Evolutionary conservation across 2,797 vertebrate species (phyloP).

Genomic region (Tenualosa ilisha): DNA sequence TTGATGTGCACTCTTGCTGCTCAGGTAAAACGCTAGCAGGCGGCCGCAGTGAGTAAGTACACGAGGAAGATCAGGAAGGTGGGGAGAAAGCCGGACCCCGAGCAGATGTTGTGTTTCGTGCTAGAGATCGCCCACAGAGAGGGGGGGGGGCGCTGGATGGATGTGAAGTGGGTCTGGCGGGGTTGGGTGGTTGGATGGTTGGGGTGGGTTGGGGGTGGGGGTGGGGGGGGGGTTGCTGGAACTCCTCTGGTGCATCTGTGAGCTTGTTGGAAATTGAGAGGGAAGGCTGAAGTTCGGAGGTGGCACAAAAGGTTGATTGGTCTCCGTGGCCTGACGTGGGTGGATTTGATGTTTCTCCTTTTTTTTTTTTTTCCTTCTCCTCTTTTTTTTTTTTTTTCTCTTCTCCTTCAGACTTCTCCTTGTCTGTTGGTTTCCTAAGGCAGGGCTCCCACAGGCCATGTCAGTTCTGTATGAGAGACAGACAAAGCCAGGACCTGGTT

Average conservation of each 20-base stretch:
- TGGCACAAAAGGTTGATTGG: conserved; percentile 5
- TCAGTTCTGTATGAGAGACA: background rate
- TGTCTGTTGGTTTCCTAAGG: background rate
- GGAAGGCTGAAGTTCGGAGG: conserved; percentile 9
- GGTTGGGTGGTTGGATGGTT: background rate
- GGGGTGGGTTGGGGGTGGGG: background rate
- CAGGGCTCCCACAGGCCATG: background rate
- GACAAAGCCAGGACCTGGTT: background rate
- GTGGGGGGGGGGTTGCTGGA: background rate
- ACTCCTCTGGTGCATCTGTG: background rate
- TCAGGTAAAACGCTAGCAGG: conserved; percentile 19
- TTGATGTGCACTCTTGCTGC: background rate
- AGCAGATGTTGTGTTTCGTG: conserved; percentile 1
- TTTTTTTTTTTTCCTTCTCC: background rate
- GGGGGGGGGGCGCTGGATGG: background rate
- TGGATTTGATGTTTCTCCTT: background rate
- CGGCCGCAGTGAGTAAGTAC: background rate
- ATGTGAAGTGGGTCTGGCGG: too few relatives aligned
- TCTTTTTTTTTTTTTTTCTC: background rate
- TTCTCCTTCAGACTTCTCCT: background rate
- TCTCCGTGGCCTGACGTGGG: background rate
- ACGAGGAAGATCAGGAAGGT: background rate
- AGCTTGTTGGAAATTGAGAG: conserved; percentile 11
- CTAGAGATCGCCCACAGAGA: background rate
- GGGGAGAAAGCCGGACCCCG: background rate